Conservation (phyloP, 2,888 invertebrate species). For the Rhagonycha lutea region DNA sequence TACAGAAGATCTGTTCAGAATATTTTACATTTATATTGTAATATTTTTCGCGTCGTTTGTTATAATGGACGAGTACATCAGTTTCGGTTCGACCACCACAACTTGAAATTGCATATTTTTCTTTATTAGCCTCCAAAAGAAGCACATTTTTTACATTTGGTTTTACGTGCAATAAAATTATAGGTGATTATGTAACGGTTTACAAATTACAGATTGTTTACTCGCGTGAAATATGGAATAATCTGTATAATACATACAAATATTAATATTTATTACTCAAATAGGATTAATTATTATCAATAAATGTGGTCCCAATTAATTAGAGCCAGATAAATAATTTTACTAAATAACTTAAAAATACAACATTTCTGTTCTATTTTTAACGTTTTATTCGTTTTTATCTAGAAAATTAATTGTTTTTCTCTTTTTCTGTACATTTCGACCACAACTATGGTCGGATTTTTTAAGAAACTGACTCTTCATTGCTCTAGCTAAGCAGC, state of each 20-base stretch:
- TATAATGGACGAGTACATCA: constrained; percentile 1
- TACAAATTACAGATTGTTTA: neutral
- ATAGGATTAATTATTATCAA: neutral
- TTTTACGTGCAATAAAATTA: neutral
- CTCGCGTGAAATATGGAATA: neutral
- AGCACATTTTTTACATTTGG: neutral
- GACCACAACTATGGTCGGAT: too few relatives aligned
- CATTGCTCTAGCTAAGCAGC: too few relatives aligned
- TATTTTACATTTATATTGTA: constrained; percentile 1
- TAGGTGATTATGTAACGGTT: neutral
- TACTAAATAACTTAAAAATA: too few relatives aligned
- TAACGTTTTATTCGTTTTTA: too few relatives aligned
- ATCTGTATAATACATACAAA: neutral
- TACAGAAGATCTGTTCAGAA: neutral
- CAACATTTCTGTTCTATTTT: too few relatives aligned
- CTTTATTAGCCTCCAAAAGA: neutral
- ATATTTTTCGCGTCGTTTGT: constrained; percentile 1
- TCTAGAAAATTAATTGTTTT: too few relatives aligned
- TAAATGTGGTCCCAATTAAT: neutral
- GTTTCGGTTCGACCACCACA: neutral
- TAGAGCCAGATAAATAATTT: too few relatives aligned
- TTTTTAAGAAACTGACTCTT: too few relatives aligned
- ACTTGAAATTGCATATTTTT: neutral
- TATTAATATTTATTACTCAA: neutral
- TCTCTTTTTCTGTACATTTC: too few relatives aligned